Percentiles rank a stretch among this genome's conserved stretches.
phyloP scores from a whole-genome alignment of 2,113 vertebrate genomes.

The Pteropus alecto region DNA sequence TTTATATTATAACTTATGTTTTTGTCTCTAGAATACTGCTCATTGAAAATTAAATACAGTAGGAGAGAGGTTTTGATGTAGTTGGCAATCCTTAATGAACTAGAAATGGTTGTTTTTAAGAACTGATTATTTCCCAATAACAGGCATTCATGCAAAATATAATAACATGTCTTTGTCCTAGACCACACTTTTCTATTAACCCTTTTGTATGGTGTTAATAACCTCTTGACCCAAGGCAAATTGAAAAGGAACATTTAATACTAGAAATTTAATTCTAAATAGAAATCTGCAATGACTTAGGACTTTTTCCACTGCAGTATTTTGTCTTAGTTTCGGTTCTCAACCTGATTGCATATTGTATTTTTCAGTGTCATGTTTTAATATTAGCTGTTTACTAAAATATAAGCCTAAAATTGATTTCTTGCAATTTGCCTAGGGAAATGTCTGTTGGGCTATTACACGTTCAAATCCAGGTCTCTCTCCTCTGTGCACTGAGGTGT shows the following conservation, averaged over 20 bases:
- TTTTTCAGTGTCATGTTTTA: constrained; percentile 31
- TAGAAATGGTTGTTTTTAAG: constrained; percentile 78
- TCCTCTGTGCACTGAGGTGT: background rate
- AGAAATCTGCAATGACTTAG: constrained; percentile 17
- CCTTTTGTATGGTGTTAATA: constrained; percentile 61
- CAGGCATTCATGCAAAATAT: constrained; percentile 75
- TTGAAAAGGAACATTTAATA: constrained; percentile 48
- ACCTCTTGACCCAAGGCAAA: constrained; percentile 58
- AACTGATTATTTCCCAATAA: constrained; percentile 79
- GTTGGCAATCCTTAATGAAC: constrained; percentile 76
- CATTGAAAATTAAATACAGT: constrained; percentile 80
- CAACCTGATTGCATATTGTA: background rate
- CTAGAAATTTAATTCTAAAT: constrained; percentile 51
- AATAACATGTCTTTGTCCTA: constrained; percentile 71
- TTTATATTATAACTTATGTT: constrained; percentile 71
- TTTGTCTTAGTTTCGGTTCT: constrained; percentile 51
- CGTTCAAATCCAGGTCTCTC: background rate
- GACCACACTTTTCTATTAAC: constrained; percentile 73
- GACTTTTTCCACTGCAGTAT: background rate
- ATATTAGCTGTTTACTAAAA: constrained; percentile 25
- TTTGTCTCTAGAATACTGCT: constrained; percentile 71
- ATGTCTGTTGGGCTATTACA: background rate
- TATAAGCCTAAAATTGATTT: background rate
- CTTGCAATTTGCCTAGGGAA: background rate
- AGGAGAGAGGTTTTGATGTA: constrained; percentile 77